Conservation (phyloP, 2,888 invertebrate genomes). For the Tuberolachnus salignus region DNA sequence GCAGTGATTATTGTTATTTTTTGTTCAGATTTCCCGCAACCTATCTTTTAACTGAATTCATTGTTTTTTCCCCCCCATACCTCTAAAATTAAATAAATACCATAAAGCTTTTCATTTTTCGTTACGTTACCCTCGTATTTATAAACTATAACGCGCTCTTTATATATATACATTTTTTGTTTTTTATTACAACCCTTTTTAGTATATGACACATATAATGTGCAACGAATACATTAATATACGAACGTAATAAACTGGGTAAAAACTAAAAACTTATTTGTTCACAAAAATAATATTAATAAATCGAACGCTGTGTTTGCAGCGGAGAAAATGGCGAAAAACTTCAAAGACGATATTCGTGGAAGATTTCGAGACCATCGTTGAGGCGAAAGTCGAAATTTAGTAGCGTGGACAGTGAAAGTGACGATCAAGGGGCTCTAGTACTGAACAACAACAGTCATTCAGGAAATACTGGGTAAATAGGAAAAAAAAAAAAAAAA, state of each 20-base stretch:
- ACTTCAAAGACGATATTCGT: slow-evolving; percentile 71
- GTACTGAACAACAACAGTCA: slow-evolving; percentile 63
- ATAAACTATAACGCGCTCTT: neutral
- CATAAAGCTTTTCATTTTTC: neutral
- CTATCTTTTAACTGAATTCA: neutral
- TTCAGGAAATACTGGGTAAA: slow-evolving; percentile 61
- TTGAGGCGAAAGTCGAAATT: slow-evolving; percentile 68
- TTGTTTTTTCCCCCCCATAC: neutral
- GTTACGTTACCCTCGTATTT: neutral
- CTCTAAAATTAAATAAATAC: neutral
- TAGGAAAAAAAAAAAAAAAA: neutral
- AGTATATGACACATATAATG: neutral
- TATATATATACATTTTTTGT: neutral
- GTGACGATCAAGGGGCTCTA: slow-evolving; percentile 64
- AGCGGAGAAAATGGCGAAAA: slow-evolving; percentile 47
- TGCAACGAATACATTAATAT: neutral
- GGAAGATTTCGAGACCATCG: slow-evolving; percentile 77
- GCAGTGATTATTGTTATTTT: neutral
- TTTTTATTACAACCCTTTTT: slow-evolving; percentile 2
- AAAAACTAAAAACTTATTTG: neutral
- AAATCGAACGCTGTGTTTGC: neutral
- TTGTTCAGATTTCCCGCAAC: neutral
- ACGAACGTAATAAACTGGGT: neutral
- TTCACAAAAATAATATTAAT: neutral
- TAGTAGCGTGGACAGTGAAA: slow-evolving; percentile 61